Evolutionary conservation across 2,113 vertebrate species (phyloP).

Genomic region (Platichthys stellatus): DNA sequence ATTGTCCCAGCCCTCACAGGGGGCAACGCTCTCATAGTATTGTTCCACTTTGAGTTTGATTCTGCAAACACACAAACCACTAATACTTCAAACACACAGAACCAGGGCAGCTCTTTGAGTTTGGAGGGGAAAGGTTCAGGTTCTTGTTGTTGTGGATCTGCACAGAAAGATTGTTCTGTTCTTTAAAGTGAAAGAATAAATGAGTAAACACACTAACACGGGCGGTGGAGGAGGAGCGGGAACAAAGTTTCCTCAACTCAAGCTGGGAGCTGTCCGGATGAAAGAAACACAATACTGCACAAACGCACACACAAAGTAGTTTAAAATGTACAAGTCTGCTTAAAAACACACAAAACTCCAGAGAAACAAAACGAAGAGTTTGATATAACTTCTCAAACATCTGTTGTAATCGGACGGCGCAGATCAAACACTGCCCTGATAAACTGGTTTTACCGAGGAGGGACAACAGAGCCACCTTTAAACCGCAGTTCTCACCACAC

Average conservation of each 20-base stretch:
- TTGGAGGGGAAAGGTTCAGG: not conserved
- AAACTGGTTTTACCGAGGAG: not conserved
- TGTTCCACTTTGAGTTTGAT: slow-evolving; percentile 48
- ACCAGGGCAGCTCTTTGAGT: not conserved
- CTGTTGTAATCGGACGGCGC: not conserved
- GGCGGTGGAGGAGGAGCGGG: not conserved
- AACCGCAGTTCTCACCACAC: not conserved
- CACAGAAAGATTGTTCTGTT: not conserved
- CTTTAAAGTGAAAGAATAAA: not conserved
- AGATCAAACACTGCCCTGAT: not conserved
- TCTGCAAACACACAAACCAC: slow-evolving; percentile 1
- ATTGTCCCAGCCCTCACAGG: slow-evolving; percentile 72
- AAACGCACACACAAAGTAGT: not conserved
- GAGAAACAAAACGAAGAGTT: not conserved
- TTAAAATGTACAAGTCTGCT: not conserved
- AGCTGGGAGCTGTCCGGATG: slow-evolving; percentile 31
- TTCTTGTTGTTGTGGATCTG: not conserved
- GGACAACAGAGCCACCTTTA: not conserved
- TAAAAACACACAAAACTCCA: not conserved
- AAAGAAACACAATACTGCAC: slow-evolving; percentile 14
- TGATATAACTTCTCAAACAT: not conserved
- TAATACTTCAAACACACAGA: slow-evolving; percentile 39
- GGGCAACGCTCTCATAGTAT: slow-evolving; percentile 53
- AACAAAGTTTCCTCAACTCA: slow-evolving; percentile 22
- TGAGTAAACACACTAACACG: slow-evolving; percentile 32